Evolutionary conservation across 2,113 vertebrate species (phyloP).

Genomic region (Eudorcas thomsonii): DNA sequence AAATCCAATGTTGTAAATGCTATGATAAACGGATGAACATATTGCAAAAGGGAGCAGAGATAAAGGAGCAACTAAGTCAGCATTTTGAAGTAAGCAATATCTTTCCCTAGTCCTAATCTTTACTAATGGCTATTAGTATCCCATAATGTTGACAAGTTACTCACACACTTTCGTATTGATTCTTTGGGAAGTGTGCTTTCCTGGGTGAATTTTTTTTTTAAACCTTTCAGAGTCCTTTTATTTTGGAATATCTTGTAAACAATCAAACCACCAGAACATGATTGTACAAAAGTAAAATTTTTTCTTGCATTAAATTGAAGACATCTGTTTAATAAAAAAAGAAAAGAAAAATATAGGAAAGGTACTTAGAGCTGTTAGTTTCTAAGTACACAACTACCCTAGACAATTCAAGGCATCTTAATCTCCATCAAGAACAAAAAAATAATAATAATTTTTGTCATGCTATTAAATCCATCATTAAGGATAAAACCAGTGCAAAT

Average conservation of each 20-base stretch:
- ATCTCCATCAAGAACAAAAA: conserved; percentile 83
- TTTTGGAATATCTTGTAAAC: conserved; percentile 86
- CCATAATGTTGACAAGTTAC: neutral
- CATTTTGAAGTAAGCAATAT: neutral
- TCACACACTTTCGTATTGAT: neutral
- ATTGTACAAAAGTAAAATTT: conserved; percentile 90
- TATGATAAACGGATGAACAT: neutral
- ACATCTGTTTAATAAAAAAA: conserved; percentile 79
- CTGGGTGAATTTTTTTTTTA: neutral
- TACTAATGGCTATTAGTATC: no score
- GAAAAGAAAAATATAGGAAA: conserved; percentile 73
- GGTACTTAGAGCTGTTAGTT: conserved; percentile 85
- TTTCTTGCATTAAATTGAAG: conserved; percentile 84
- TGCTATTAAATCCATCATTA: conserved; percentile 88
- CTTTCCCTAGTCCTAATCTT: neutral
- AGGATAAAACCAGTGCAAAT: conserved; percentile 88
- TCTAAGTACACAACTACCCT: conserved; percentile 87
- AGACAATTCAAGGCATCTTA: conserved; percentile 80
- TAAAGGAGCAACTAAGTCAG: neutral
- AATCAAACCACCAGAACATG: conserved; percentile 89
- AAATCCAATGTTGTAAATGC: neutral
- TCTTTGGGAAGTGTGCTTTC: neutral
- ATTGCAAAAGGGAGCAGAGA: neutral
- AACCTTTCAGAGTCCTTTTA: conserved; percentile 83
- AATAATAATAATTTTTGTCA: conserved; percentile 83